A percentile compares a stretch with the other conserved stretches of the same genome.
Conservation (phyloP, 2,797 vertebrate species). For the Bufotes viridis region DNA sequence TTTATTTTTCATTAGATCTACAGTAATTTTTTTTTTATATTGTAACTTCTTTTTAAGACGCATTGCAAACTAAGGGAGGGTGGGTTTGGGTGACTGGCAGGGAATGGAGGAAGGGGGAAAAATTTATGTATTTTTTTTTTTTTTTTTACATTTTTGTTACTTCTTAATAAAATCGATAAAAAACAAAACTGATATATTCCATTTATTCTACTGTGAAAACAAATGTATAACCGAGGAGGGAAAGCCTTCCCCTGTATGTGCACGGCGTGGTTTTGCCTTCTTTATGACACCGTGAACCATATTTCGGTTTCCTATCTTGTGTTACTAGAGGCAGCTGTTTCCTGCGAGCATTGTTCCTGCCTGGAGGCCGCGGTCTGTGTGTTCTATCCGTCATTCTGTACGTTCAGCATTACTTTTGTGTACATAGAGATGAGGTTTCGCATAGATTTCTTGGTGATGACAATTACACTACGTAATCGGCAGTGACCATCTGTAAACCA, state of each 20-base stretch:
- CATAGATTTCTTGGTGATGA: not conserved
- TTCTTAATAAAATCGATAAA: too few relatives aligned
- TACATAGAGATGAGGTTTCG: not conserved
- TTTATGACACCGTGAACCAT: not conserved
- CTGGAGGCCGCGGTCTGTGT: not conserved
- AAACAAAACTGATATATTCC: not conserved
- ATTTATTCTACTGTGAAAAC: not conserved
- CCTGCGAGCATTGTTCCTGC: not conserved
- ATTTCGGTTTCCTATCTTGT: conserved; percentile 14
- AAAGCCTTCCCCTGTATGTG: not conserved
- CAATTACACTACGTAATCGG: not conserved
- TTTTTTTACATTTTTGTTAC: too few relatives aligned
- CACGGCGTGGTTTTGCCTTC: not conserved
- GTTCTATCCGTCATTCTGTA: not conserved
- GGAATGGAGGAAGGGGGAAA: too few relatives aligned
- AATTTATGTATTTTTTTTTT: too few relatives aligned
- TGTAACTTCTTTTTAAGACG: too few relatives aligned
- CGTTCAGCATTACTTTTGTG: not conserved
- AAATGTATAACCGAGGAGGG: not conserved
- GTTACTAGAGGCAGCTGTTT: conserved; percentile 33
- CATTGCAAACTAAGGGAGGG: too few relatives aligned
- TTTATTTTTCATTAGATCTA: too few relatives aligned
- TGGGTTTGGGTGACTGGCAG: too few relatives aligned
- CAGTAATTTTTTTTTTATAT: too few relatives aligned
- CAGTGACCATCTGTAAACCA: not conserved